Percentiles rank a stretch among this genome's conserved stretches.
phyloP scores from a whole-genome alignment of 1,140 invertebrate species.

The Caenorhabditis elegans region DNA sequence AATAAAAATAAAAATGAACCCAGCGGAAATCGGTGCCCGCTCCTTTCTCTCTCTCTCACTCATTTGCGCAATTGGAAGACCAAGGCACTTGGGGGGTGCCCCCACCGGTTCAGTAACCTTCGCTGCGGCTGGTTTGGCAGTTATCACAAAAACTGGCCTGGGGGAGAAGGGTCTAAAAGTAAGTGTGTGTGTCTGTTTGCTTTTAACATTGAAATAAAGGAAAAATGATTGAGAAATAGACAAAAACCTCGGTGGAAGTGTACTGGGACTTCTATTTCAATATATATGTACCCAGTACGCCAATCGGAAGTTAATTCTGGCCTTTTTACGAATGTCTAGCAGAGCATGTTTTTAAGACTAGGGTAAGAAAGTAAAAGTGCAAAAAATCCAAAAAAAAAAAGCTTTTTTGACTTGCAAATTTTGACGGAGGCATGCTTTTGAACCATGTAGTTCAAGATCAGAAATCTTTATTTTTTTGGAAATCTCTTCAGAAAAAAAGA shows the following conservation, averaged over 20 bases:
- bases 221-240: neutral
- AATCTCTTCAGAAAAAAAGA: no score
- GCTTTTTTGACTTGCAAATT: no score
- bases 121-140: neutral
- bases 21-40: neutral
- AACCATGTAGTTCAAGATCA: no score
- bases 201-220: neutral
- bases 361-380: no score
- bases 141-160: slow-evolving; percentile 25
- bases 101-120: slow-evolving; percentile 16
- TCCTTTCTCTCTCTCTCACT: neutral
- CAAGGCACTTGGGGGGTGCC: slow-evolving; percentile 15
- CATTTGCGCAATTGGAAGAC: neutral
- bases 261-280: neutral
- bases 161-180: neutral
- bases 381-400: no score
- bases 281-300: no score
- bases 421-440: no score
- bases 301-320: no score
- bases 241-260: neutral
- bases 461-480: no score
- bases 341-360: no score
- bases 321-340: no score
- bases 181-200: slow-evolving; percentile 17
- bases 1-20: slow-evolving; percentile 19